These are phyloP conservation scores for Chloroceryle inda DNA, from an alignment of 2,797 vertebrate species.

Conservation along the genomic window DNA sequence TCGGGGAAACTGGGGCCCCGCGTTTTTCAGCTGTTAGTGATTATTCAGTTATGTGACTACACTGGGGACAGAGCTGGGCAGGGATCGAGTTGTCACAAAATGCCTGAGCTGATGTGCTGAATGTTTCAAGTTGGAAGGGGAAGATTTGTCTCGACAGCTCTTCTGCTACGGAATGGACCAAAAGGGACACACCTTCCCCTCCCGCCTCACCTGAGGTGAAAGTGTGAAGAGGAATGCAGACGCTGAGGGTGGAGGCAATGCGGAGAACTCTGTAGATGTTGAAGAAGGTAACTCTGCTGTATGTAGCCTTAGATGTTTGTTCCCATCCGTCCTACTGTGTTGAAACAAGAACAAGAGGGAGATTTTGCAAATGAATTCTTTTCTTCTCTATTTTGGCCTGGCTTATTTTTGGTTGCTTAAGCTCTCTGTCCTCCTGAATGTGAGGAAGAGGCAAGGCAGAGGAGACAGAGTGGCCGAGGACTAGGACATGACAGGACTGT, in stretches of 20 bases:
- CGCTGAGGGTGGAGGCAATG: neutral
- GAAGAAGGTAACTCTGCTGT: neutral
- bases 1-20: neutral
- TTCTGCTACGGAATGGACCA: neutral
- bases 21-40: neutral
- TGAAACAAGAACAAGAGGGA: neutral
- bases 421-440: neutral
- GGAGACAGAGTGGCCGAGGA: neutral
- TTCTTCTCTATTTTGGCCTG: neutral
- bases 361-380: neutral
- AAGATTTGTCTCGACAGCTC: neutral
- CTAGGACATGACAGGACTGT: neutral
- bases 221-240: neutral
- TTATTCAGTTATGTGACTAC: neutral
- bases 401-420: neutral
- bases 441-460: neutral
- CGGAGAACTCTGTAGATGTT: neutral
- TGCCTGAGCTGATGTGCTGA: neutral
- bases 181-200: accelerated
- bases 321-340: neutral
- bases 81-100: neutral
- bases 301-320: neutral
- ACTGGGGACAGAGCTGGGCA: neutral
- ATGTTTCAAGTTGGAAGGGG: neutral
- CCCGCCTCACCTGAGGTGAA: neutral